Evolutionary conservation across 1,140 invertebrate species (phyloP), one percentile per base, ranked within the genome.

Genomic region (Delia radicum): DNA sequence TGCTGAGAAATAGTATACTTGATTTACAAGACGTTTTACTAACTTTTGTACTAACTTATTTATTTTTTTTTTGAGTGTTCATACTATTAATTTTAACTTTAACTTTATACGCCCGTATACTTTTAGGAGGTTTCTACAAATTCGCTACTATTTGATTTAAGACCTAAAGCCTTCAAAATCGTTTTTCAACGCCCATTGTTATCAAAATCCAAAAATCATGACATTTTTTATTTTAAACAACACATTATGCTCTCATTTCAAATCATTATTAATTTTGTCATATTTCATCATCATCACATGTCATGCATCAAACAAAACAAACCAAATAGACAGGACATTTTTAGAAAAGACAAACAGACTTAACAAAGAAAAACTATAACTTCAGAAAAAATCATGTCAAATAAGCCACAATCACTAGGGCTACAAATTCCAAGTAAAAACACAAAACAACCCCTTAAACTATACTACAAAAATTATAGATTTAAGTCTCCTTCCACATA

Each of bases 281-380:
- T 55, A n/a, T 55, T 55, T 55, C 48, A 55, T 55, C 48, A 55
- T 55, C 48, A 55, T 55, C 48, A 55, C 48, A 55, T 55, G 48
- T 55, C 48, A 55, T 55, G 24, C 21, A 55, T 55, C 48, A 55
- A 10, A 10, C 37, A 42, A 42, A 42, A 42, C 37, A 42, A 42
- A 55, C n/a, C 5, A 21, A 18, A 55, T 4, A 55, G 48, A 55
- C 48, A 55, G 48, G 18, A 2, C 7, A 21, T 21, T 21, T 21
- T 21, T 21, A 55, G 33, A 8, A 55, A 2, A 55, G 48, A 55
- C 48, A 7, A 55, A 21, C n/a, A 55, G n/a, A 21, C 48, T 55
- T 18, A 55, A 21, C 48, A 21, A 55, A 7, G 1, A 13, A 48
- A 55, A 55, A 21, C 48, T 55, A 55, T n/a, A n/a, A n/a, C n/a